Percentiles rank a stretch among this genome's conserved stretches.
Evolutionary conservation across 2,797 vertebrate species (phyloP).

Genomic region (Zenarchopterus dispar): DNA sequence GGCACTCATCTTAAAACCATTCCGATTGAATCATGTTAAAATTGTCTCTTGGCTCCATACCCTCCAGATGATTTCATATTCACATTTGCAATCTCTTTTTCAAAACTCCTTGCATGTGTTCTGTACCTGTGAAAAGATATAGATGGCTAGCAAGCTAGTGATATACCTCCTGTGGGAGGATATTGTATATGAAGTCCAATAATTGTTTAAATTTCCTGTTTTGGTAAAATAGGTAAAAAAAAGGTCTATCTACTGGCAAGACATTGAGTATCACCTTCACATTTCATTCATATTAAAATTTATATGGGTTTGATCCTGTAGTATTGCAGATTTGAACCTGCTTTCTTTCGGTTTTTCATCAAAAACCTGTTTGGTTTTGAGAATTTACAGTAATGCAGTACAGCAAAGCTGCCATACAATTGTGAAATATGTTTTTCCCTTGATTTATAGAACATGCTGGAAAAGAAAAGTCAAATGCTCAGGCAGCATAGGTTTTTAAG

Average conservation of each 20-base stretch:
- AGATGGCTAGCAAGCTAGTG: constrained; percentile 27
- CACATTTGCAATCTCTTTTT: constrained; percentile 20
- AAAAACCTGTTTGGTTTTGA: constrained; percentile 34
- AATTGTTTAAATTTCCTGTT: constrained; percentile 41
- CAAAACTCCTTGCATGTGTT: constrained; percentile 41
- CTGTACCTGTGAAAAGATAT: constrained; percentile 38
- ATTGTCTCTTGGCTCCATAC: constrained; percentile 24
- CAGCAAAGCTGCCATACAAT: constrained; percentile 55
- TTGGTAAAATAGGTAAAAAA: constrained; percentile 15
- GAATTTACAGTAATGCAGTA: constrained; percentile 62
- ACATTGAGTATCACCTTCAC: constrained; percentile 57
- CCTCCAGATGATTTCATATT: constrained; percentile 18
- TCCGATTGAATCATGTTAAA: constrained; percentile 45
- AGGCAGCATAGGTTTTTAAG: constrained; percentile 60
- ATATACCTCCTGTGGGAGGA: constrained; percentile 46
- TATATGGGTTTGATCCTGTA: constrained; percentile 65
- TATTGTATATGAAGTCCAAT: constrained; percentile 45
- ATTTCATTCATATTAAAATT: constrained; percentile 58
- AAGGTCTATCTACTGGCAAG: constrained; percentile 28
- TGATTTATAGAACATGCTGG: constrained; percentile 39
- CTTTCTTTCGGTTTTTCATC: constrained; percentile 28
- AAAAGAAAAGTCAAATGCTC: constrained; percentile 52
- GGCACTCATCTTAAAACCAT: constrained; percentile 12
- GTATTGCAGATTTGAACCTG: constrained; percentile 55
- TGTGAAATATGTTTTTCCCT: constrained; percentile 51